Percentiles rank a stretch among this genome's conserved stretches.
Conservation (phyloP, 2,797 vertebrate species). For the Sus cebifrons region DNA sequence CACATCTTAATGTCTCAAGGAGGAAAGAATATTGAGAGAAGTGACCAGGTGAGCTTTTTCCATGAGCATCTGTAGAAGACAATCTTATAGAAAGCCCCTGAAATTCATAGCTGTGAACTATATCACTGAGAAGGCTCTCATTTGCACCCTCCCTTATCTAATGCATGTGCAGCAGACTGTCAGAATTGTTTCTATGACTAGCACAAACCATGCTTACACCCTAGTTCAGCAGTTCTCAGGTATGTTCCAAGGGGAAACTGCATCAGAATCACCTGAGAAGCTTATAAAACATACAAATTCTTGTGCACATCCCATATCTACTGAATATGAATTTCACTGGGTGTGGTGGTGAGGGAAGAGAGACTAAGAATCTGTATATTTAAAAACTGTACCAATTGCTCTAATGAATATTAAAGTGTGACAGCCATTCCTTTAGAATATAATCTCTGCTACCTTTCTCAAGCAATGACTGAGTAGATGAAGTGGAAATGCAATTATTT, state of each 20-base stretch:
- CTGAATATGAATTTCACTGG: not conserved
- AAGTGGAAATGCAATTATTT: slow-evolving; percentile 17
- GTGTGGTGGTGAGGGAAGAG: not conserved
- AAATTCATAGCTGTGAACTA: slow-evolving; percentile 25
- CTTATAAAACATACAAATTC: not conserved
- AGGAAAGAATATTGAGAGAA: not conserved
- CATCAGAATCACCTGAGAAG: not conserved
- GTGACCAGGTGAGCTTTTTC: not conserved
- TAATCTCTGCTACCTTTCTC: not conserved
- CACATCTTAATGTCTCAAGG: not conserved
- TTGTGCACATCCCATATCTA: not conserved
- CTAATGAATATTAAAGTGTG: not conserved
- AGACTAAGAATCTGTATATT: not conserved
- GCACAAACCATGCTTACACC: not conserved
- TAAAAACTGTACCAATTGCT: not conserved
- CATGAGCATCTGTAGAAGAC: not conserved
- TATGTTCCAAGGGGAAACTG: not conserved
- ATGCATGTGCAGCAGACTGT: not conserved
- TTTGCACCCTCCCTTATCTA: not conserved
- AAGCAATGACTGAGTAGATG: not conserved
- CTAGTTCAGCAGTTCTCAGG: not conserved
- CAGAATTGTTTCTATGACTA: not conserved
- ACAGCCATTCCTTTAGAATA: not conserved
- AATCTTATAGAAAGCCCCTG: not conserved
- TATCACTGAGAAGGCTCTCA: not conserved